These are phyloP conservation scores for Ochlodes sylvanus DNA, from an alignment of 2,888 invertebrate species.

Conservation along the genomic window DNA sequence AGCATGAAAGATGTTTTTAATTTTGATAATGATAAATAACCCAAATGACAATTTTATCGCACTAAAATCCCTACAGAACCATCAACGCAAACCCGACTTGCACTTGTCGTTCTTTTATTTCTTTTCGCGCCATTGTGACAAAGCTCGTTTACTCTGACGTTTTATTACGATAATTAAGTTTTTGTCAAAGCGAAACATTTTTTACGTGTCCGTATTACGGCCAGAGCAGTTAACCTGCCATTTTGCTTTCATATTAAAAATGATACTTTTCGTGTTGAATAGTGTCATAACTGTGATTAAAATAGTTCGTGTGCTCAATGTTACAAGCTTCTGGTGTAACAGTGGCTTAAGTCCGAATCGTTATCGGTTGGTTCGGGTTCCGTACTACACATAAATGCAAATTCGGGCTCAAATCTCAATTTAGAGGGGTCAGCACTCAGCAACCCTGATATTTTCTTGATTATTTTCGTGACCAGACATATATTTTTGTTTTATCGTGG, in stretches of 20 bases:
- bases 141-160: conserved; percentile 68
- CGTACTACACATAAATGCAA: not conserved
- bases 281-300: conserved; percentile 76
- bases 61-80: conserved; percentile 48
- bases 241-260: conserved; percentile 64
- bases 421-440: too few species aligned
- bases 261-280: conserved; percentile 71
- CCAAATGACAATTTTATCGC: too few species aligned
- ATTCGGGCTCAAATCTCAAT: too few species aligned
- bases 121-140: conserved; percentile 77
- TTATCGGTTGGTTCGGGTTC: not conserved
- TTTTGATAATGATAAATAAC: too few species aligned
- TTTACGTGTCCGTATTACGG: conserved; percentile 61
- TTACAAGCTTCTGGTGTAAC: conserved; percentile 60
- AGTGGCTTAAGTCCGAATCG: not conserved
- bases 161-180: conserved; percentile 77
- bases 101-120: conserved; percentile 45
- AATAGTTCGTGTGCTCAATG: conserved; percentile 54
- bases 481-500: too few species aligned
- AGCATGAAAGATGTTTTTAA: too few species aligned
- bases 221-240: conserved; percentile 52
- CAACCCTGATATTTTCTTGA: too few species aligned
- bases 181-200: conserved; percentile 77
- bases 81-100: conserved; percentile 53
- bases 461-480: too few species aligned